Base-by-base conservation (phyloP, 2,797 vertebrate genomes). In the Coilia nasus region DNA sequence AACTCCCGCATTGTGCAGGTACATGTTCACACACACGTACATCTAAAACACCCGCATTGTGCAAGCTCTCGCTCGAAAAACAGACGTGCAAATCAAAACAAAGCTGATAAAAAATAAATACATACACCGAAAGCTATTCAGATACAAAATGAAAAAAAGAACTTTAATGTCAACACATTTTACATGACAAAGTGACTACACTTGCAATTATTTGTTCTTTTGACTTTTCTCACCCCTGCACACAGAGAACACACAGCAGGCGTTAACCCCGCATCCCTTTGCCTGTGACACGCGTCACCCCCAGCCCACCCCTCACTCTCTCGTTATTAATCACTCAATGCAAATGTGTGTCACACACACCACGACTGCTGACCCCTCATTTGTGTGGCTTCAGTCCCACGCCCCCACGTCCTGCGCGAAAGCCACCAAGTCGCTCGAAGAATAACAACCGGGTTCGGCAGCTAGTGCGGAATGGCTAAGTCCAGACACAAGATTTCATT, bases 401-500 rank as follows among this genome's bases (percentile, higher is more conserved):
- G 85, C 46, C 54, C 83, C 86, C 67, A 75, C 67, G 85, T 56
- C 23, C 82, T 86, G 28, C 83, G 80, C 35, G 4, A 71, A 28
- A 88, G 82, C 86, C 87, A 86, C 12, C 19, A 87, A 88, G 88
- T 92, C 88, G 87, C 46, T 28, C 60, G 71, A 83, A 84, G 86
- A 88, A 86, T 88, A 87, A 84, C 28, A 84, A 86, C 87, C 83
- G 60, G 83, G 82, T 54, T 19, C 84, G 87, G 81, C 87, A 80
- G 87, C 87, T 89, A 90, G 83, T 44, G 91, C 89, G 88, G 85
- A 87, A 83, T 90, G 86, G 88, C 90, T 89, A 89, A 89, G 86
- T 89, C 92, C 90, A 88, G 90, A 91, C 88, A 90, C 84, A 84
- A 90, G 88, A 93, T 94, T 92, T 90, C 89, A 92, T 94, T 93